Evolutionary conservation across 2,797 vertebrate genomes (phyloP).

Genomic region (Hippoglossus hippoglossus): DNA sequence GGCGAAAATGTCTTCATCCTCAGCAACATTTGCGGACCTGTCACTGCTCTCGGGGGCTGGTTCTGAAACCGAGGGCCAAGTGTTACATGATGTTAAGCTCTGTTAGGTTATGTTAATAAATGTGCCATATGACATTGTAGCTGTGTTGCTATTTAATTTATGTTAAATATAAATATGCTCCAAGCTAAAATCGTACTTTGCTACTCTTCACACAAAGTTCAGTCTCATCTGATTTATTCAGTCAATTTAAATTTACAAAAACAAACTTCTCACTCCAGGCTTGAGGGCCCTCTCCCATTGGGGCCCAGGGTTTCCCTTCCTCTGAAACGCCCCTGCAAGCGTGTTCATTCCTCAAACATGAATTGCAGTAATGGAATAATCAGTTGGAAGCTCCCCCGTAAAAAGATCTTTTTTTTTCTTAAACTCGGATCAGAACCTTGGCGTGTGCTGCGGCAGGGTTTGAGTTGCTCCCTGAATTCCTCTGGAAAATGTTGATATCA

Average conservation of each 20-base stretch:
- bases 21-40: not conserved
- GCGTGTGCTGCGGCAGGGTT: conserved; percentile 12
- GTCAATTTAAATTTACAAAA: not conserved
- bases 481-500: conserved; percentile 39
- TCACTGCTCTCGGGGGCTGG: not conserved
- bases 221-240: conserved; percentile 2
- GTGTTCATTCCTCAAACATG: conserved; percentile 15
- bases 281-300: not conserved
- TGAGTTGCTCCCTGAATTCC: conserved; percentile 16
- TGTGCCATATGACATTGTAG: not conserved
- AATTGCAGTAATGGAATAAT: conserved; percentile 21
- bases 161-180: not conserved
- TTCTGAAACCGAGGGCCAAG: not conserved
- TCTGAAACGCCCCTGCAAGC: not conserved
- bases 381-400: conserved; percentile 2
- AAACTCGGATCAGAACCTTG: conserved; percentile 15
- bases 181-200: not conserved
- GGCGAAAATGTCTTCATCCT: not conserved
- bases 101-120: not conserved
- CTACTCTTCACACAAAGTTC: not conserved
- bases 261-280: not conserved
- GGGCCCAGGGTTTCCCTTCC: not conserved
- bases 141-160: not conserved
- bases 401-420: not conserved
- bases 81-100: not conserved